These are phyloP conservation scores for Agriopis leucophaearia DNA, from an alignment of 2,888 invertebrate genomes.

Conservation along the genomic window DNA sequence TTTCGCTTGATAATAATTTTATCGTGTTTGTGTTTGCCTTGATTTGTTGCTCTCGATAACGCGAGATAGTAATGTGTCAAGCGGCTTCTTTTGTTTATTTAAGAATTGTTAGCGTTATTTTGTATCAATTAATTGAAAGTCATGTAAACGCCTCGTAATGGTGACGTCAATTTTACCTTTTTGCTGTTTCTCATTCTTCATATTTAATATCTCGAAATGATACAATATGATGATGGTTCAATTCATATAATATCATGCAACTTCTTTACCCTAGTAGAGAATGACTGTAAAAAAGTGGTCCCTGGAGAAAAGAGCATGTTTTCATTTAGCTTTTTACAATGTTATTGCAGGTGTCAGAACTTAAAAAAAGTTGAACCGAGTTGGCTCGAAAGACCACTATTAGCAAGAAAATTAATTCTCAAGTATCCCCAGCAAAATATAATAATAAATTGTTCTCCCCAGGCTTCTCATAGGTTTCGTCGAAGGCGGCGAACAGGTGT, in stretches of 20 bases:
- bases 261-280: background rate
- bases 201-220: background rate
- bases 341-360: no score
- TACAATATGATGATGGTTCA: background rate
- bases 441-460: conserved; percentile 21
- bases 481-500: conserved; percentile 87
- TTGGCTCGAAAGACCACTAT: no score
- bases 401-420: no score
- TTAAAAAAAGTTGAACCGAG: no score
- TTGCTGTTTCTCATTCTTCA: background rate
- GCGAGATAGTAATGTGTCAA: conserved; percentile 4
- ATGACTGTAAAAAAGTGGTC: no score
- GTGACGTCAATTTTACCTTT: background rate
- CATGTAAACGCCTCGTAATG: conserved; percentile 9
- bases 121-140: conserved; percentile 26
- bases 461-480: conserved; percentile 92
- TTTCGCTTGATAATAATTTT: background rate
- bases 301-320: no score
- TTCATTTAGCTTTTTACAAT: no score
- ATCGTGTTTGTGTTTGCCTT: background rate
- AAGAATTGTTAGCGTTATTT: conserved; percentile 7
- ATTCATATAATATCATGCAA: background rate
- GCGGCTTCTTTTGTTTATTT: conserved; percentile 4
- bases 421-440: background rate
- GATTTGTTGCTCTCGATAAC: conserved; percentile 6